phyloP scores from a whole-genome alignment of 2,888 invertebrate genomes.

The Cosmia pyralina region DNA sequence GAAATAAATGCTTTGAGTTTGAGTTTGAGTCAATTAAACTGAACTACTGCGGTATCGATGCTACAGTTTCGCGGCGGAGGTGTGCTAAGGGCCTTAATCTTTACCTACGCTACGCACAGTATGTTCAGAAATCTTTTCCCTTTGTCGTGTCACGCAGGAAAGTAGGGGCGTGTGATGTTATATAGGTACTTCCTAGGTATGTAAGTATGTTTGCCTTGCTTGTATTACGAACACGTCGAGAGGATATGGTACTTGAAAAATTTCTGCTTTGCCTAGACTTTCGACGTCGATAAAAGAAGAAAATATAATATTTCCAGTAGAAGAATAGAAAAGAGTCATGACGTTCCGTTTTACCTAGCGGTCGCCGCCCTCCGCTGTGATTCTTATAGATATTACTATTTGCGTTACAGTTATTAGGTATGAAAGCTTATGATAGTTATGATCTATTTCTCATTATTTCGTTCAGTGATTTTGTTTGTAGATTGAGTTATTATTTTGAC shows the following conservation, averaged over 20 bases:
- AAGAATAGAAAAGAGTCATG: conserved; percentile 66
- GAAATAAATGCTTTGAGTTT: too few species aligned
- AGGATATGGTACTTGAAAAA: conserved; percentile 50
- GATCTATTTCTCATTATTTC: conserved; percentile 38
- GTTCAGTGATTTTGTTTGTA: conserved; percentile 16
- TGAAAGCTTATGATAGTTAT: conserved; percentile 20
- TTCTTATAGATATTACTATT: conserved; percentile 42
- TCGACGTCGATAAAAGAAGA: conserved; percentile 39
- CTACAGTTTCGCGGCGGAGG: too few species aligned
- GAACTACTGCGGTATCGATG: too few species aligned
- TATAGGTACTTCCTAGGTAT: conserved; percentile 4
- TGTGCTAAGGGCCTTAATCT: not conserved
- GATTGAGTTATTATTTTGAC: conserved; percentile 21
- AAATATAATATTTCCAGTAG: conserved; percentile 60
- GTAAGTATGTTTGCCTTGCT: conserved; percentile 7
- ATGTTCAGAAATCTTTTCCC: conserved; percentile 30
- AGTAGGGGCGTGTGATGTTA: conserved; percentile 30
- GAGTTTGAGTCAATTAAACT: too few species aligned
- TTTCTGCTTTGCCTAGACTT: conserved; percentile 43
- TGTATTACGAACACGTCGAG: conserved; percentile 43
- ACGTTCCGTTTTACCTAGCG: conserved; percentile 54
- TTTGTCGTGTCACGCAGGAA: conserved; percentile 45
- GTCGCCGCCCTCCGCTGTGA: conserved; percentile 22
- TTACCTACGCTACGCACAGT: conserved; percentile 11
- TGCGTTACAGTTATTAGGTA: conserved; percentile 13